These are phyloP conservation scores for Trichacis sp. DNA, from an alignment of 2,888 invertebrate species.

Conservation along the genomic window DNA sequence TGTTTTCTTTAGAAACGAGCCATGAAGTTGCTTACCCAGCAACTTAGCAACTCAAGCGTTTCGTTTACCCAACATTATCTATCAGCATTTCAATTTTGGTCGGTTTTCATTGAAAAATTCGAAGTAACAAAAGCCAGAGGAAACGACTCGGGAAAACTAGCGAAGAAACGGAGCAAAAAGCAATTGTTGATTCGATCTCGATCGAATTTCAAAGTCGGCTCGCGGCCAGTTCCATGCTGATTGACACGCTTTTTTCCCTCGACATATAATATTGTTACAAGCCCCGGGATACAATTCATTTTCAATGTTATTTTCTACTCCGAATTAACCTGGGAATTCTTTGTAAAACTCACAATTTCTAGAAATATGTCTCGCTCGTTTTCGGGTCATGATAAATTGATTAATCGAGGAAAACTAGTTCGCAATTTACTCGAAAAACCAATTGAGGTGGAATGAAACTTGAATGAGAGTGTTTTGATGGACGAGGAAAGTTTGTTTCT, in stretches of 20 bases:
- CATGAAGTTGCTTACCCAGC: neutral
- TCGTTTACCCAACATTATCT: neutral
- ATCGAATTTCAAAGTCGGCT: conserved; percentile 45
- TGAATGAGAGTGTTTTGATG: too few relatives aligned
- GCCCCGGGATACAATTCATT: conserved; percentile 12
- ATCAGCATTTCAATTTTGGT: neutral
- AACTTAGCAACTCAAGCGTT: neutral
- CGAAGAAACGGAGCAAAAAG: neutral
- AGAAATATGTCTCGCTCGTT: too few relatives aligned
- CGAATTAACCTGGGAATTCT: too few relatives aligned
- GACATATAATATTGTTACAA: conserved; percentile 3
- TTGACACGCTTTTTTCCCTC: neutral
- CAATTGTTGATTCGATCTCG: conserved; percentile 42
- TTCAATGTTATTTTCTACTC: conserved; percentile 19
- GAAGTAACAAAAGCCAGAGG: neutral
- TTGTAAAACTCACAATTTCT: too few relatives aligned
- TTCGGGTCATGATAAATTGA: too few relatives aligned
- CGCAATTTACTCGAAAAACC: too few relatives aligned
- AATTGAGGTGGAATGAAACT: too few relatives aligned
- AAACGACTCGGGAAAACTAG: neutral
- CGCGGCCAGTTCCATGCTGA: neutral
- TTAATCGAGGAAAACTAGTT: too few relatives aligned
- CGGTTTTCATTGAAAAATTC: neutral
- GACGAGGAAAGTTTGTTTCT: too few relatives aligned
- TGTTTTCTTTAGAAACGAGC: too few relatives aligned